phyloP scores from a whole-genome alignment of 2,888 invertebrate species.

The Lordiphosa fenestrarum region DNA sequence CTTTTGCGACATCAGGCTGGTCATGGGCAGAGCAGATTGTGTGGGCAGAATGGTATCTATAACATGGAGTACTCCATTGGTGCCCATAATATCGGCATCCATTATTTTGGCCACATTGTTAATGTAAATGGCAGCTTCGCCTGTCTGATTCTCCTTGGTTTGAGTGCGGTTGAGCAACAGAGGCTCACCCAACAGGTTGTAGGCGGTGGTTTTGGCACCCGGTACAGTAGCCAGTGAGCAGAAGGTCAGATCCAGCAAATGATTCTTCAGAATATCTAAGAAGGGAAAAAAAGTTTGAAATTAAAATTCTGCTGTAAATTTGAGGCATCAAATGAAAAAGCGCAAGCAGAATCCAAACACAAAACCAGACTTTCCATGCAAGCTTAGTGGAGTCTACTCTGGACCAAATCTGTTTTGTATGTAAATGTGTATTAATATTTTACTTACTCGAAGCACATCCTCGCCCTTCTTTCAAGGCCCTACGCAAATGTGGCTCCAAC shows the following conservation, averaged over 20 bases:
- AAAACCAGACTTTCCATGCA: no score
- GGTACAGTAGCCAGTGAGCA: slow-evolving; percentile 84
- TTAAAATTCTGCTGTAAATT: not conserved
- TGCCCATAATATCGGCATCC: slow-evolving; percentile 84
- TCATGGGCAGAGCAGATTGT: slow-evolving; percentile 81
- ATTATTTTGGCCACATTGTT: slow-evolving; percentile 83
- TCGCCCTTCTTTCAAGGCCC: slow-evolving; percentile 82
- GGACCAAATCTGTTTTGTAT: no score
- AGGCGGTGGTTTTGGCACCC: slow-evolving; percentile 78
- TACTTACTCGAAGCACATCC: slow-evolving; percentile 83
- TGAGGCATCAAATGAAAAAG: no score
- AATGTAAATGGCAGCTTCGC: slow-evolving; percentile 80
- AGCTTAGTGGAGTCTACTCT: no score
- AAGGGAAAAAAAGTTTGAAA: no score
- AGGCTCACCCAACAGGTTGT: slow-evolving; percentile 78
- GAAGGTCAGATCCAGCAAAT: slow-evolving; percentile 85
- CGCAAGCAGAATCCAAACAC: no score
- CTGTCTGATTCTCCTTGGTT: slow-evolving; percentile 79
- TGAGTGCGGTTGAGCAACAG: slow-evolving; percentile 80
- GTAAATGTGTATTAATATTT: no score
- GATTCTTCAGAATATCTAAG: slow-evolving; percentile 85
- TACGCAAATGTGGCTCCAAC: slow-evolving; percentile 81
- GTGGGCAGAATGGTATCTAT: slow-evolving; percentile 86
- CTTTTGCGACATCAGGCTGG: slow-evolving; percentile 82
- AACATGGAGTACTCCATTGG: slow-evolving; percentile 87